A percentile compares a stretch with the other conserved stretches of the same genome.
These are phyloP conservation scores for Drosophila ogumai DNA, from an alignment of 1,140 invertebrate species.

Conservation along the genomic window DNA sequence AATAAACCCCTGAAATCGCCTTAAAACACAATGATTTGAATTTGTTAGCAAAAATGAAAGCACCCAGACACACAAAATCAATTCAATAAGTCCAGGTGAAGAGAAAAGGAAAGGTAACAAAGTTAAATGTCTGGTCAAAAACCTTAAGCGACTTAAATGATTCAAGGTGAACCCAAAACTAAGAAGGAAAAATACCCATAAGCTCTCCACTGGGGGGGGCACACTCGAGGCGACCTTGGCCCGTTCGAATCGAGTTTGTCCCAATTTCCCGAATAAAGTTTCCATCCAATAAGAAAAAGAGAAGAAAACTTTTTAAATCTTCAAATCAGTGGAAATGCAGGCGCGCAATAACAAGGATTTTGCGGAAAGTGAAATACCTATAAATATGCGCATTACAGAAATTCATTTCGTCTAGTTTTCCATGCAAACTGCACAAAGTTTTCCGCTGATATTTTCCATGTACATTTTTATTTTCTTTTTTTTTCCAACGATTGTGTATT, in stretches of 20 bases:
- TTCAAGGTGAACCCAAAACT: constrained; percentile 8
- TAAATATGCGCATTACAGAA: constrained; percentile 46
- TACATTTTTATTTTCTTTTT: neutral
- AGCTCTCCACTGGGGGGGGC: neutral
- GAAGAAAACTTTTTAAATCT: constrained; percentile 32
- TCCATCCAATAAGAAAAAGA: neutral
- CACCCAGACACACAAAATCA: neutral
- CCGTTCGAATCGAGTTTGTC: constrained; percentile 10
- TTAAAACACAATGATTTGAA: neutral
- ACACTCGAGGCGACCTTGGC: constrained; percentile 17
- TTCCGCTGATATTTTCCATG: constrained; percentile 2
- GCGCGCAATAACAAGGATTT: constrained; percentile 15
- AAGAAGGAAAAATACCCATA: neutral
- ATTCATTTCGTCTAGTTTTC: constrained; percentile 28
- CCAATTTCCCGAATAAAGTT: constrained; percentile 17
- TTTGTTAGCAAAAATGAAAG: neutral
- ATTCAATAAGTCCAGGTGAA: constrained; percentile 12
- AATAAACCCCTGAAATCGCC: constrained; percentile 15
- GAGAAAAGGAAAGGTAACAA: neutral
- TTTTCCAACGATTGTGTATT: neutral
- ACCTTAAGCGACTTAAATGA: constrained; percentile 3
- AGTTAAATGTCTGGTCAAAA: constrained; percentile 9
- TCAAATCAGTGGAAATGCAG: constrained; percentile 43
- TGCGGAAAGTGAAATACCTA: constrained; percentile 25
- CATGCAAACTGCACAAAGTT: constrained; percentile 35